These are phyloP conservation scores for Percopsis omiscomaycus DNA, from an alignment of 2,797 vertebrate species.

Conservation along the genomic window DNA sequence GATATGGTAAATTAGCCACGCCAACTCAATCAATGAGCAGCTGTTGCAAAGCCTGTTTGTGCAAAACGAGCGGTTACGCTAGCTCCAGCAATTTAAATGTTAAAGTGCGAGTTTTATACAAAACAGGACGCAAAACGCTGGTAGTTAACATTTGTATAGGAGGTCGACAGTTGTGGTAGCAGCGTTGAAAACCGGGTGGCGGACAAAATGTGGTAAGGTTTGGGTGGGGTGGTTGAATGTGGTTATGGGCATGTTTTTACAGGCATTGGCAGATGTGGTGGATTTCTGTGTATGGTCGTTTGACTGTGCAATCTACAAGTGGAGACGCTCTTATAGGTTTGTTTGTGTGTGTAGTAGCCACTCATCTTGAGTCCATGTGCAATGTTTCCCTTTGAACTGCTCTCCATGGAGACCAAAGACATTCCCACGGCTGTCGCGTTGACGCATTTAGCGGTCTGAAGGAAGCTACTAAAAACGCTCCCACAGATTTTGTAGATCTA, in stretches of 20 bases:
- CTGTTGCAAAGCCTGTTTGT: constrained; percentile 22
- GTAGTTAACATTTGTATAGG: neutral
- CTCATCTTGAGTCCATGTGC: constrained; percentile 69
- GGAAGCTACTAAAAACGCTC: constrained; percentile 48
- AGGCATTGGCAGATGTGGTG: neutral
- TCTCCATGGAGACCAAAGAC: constrained; percentile 19
- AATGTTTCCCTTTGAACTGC: constrained; percentile 50
- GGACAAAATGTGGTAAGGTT: constrained; percentile 1
- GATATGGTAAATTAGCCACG: constrained; percentile 54
- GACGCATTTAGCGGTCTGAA: constrained; percentile 65
- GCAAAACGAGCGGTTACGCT: constrained; percentile 1
- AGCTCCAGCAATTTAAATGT: constrained; percentile 8
- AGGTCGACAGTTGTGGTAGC: neutral
- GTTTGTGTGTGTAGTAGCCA: constrained; percentile 51
- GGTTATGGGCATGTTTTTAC: constrained; percentile 38
- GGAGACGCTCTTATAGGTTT: constrained; percentile 4
- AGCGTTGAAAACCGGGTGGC: constrained; percentile 1
- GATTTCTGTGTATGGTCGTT: constrained; percentile 1
- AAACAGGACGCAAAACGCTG: constrained; percentile 8
- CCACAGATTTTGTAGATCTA: constrained; percentile 53
- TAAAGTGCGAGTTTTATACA: constrained; percentile 19
- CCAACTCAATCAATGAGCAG: constrained; percentile 27
- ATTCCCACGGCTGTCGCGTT: constrained; percentile 54
- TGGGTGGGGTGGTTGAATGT: constrained; percentile 20
- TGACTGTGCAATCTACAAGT: too few species aligned